Percentiles rank a stretch among this genome's conserved stretches.
These are phyloP conservation scores for Clarias fuscus DNA, from an alignment of 2,797 vertebrate genomes.

Conservation along the genomic window DNA sequence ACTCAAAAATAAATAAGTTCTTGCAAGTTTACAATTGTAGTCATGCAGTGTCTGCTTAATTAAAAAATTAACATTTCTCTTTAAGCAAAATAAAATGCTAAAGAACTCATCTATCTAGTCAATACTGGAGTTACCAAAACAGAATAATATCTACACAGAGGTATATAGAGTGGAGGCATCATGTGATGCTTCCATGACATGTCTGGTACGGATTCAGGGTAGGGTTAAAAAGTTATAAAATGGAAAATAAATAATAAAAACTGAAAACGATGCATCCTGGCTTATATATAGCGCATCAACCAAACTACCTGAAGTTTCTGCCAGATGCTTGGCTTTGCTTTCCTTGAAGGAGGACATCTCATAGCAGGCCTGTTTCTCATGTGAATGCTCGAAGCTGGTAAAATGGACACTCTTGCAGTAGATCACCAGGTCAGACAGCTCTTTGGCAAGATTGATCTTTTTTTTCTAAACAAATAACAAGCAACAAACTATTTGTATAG, in stretches of 20 bases:
- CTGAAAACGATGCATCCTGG: neutral
- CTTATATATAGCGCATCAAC: neutral
- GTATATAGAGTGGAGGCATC: too few relatives aligned
- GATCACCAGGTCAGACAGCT: slow-evolving; percentile 88
- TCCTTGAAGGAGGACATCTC: slow-evolving; percentile 94
- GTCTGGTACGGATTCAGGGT: neutral
- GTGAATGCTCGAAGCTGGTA: slow-evolving; percentile 78
- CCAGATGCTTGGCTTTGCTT: slow-evolving; percentile 83
- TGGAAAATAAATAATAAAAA: neutral
- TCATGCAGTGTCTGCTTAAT: neutral
- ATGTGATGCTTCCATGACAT: too few relatives aligned
- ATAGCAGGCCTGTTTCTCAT: slow-evolving; percentile 79
- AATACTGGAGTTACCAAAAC: neutral
- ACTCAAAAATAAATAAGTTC: too few relatives aligned
- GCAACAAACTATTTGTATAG: neutral
- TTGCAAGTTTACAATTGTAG: neutral
- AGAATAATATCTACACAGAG: neutral
- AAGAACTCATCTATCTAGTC: neutral
- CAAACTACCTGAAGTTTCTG: slow-evolving; percentile 80
- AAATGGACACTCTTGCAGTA: slow-evolving; percentile 99
- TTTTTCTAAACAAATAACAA: slow-evolving; percentile 72
- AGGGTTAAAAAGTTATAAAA: too few relatives aligned
- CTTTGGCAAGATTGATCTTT: slow-evolving; percentile 87
- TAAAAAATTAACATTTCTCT: neutral
- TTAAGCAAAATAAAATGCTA: neutral